Percentiles rank a stretch among this genome's conserved stretches.
Conservation (phyloP, 2,888 invertebrate genomes). For the Parapristionchus giblindavisi region DNA sequence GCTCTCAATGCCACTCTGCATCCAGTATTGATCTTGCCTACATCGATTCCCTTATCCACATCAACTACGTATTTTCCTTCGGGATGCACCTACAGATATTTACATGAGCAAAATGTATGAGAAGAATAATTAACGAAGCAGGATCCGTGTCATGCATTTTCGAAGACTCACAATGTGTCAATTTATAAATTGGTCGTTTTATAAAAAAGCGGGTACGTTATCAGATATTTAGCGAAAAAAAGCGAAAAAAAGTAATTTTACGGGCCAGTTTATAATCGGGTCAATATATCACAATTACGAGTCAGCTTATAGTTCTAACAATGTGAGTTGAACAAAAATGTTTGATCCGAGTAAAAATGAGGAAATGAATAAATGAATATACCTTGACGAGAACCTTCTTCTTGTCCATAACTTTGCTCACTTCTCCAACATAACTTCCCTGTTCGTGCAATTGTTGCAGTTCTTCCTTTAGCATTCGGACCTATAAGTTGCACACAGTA, state of each 20-base stretch:
- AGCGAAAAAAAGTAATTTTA: no score
- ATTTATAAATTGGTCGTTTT: no score
- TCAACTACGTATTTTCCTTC: constrained; percentile 99
- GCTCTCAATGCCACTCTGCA: constrained; percentile 96
- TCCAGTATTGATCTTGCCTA: constrained; percentile 95
- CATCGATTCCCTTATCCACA: constrained; percentile 97
- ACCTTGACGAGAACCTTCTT: constrained; percentile 96
- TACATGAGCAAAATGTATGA: background rate
- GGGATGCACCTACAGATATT: constrained; percentile 90
- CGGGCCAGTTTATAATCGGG: no score
- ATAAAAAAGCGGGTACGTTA: constrained; percentile 25
- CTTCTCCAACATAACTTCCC: constrained; percentile 98
- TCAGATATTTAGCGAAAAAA: constrained; percentile 6
- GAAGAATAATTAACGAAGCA: background rate
- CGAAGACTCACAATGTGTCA: no score
- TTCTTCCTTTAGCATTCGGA: constrained; percentile 95
- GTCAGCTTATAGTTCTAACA: no score
- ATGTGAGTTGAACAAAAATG: no score
- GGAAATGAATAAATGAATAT: constrained; percentile 40
- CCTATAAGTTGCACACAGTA: constrained; percentile 76
- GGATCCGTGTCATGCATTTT: no score
- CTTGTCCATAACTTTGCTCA: constrained; percentile 99
- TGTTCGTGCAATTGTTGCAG: constrained; percentile 92
- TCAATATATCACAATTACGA: no score
- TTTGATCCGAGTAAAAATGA: no score